Evolutionary conservation across 1,140 invertebrate genomes (phyloP).

Genomic region (Aporrectodea caliginosa): DNA sequence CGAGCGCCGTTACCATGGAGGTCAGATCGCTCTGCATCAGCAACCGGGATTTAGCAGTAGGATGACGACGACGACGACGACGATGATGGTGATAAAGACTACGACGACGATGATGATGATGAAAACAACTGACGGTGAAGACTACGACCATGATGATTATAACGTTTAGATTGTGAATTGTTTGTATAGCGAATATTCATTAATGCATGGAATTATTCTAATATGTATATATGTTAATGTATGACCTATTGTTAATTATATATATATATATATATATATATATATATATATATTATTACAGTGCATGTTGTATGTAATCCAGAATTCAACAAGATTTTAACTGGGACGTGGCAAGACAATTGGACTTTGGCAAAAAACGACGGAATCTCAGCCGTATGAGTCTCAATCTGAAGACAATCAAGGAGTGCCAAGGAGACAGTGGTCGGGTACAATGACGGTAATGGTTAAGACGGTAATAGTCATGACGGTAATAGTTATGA

Average conservation of each 20-base stretch:
- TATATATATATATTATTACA: conserved; percentile 4
- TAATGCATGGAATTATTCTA: neutral
- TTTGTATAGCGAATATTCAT: neutral
- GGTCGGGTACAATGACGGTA: too few species aligned
- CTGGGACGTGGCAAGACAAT: too few species aligned
- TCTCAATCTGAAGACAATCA: too few species aligned
- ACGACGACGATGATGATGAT: neutral
- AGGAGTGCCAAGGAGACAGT: too few species aligned
- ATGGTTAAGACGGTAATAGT: too few species aligned
- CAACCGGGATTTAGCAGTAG: neutral
- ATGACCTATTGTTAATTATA: neutral
- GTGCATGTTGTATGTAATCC: too few species aligned
- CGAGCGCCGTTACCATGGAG: too few species aligned
- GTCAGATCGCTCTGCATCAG: neutral
- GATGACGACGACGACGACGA: neutral
- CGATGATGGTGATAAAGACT: neutral
- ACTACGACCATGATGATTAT: neutral
- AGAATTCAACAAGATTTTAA: too few species aligned
- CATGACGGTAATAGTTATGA: too few species aligned
- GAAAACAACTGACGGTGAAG: neutral
- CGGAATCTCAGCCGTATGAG: too few species aligned
- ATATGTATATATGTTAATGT: neutral
- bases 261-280: neutral
- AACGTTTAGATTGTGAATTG: neutral
- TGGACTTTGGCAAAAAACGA: too few species aligned